phyloP scores from a whole-genome alignment of 1,140 invertebrate genomes.

The Hormaphis cornu region DNA sequence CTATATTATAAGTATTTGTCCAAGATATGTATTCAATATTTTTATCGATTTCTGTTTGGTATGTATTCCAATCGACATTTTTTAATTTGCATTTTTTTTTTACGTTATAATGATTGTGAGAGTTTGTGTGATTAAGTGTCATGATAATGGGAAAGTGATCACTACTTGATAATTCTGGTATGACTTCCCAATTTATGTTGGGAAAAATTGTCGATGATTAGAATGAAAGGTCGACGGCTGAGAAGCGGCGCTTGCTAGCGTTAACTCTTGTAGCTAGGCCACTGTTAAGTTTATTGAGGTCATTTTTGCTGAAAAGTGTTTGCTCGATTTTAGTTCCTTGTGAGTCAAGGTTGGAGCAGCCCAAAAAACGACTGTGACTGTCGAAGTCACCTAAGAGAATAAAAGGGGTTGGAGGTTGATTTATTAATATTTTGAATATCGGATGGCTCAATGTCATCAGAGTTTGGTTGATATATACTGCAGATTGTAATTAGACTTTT shows the following conservation, averaged over 20 bases:
- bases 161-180: background rate
- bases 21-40: slow-evolving; percentile 4
- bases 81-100: slow-evolving; percentile 8
- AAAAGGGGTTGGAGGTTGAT: slow-evolving; percentile 29
- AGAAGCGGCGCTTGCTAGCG: background rate
- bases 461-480: slow-evolving; percentile 31
- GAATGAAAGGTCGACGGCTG: slow-evolving; percentile 4
- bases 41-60: background rate
- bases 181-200: background rate
- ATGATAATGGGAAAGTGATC: slow-evolving; percentile 1
- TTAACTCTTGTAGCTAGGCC: background rate
- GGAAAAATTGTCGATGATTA: background rate
- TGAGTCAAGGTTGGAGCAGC: slow-evolving; percentile 9
- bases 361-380: slow-evolving; percentile 33
- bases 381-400: slow-evolving; percentile 34
- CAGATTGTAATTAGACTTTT: slow-evolving; percentile 32
- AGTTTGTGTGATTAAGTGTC: background rate
- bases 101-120: background rate
- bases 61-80: background rate
- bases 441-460: background rate
- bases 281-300: background rate
- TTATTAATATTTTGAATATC: slow-evolving; percentile 30
- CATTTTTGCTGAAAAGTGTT: slow-evolving; percentile 18
- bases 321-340: slow-evolving; percentile 32
- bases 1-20: background rate